Percentiles rank a stretch among this genome's conserved stretches.
phyloP scores from a whole-genome alignment of 2,113 vertebrate genomes.

The Oenanthe melanoleuca region DNA sequence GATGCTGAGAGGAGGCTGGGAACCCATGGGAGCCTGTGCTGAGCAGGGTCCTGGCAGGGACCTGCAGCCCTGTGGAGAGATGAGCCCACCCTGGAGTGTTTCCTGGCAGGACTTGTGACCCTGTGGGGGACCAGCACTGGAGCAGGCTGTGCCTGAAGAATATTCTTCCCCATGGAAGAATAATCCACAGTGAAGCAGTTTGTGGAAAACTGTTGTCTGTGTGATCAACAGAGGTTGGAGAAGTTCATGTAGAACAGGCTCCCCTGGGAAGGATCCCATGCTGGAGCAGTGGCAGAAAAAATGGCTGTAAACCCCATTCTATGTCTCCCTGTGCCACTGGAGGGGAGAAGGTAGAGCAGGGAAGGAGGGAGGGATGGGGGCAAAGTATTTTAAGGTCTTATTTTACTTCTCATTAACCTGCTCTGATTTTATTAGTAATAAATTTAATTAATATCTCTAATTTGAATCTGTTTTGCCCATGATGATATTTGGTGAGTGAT shows the following conservation, averaged over 20 bases:
- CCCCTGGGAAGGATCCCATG: background rate
- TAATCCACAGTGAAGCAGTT: accelerated
- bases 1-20: background rate
- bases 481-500: background rate
- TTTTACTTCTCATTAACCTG: background rate
- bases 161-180: background rate
- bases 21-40: background rate
- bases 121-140: background rate
- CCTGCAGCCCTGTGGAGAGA: background rate
- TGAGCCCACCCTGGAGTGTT: background rate
- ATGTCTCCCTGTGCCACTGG: background rate
- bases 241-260: background rate
- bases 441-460: background rate
- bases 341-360: background rate
- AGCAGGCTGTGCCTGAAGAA: background rate
- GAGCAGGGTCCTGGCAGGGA: background rate
- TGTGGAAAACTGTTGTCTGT: background rate
- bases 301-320: background rate
- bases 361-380: background rate
- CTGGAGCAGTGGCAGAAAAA: background rate
- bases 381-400: background rate
- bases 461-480: background rate
- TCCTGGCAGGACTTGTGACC: background rate
- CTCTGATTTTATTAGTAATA: background rate
- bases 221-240: background rate